Percentiles rank a stretch among this genome's conserved stretches.
phyloP scores from a whole-genome alignment of 2,113 vertebrate species.

The Pycnonotus jocosus region DNA sequence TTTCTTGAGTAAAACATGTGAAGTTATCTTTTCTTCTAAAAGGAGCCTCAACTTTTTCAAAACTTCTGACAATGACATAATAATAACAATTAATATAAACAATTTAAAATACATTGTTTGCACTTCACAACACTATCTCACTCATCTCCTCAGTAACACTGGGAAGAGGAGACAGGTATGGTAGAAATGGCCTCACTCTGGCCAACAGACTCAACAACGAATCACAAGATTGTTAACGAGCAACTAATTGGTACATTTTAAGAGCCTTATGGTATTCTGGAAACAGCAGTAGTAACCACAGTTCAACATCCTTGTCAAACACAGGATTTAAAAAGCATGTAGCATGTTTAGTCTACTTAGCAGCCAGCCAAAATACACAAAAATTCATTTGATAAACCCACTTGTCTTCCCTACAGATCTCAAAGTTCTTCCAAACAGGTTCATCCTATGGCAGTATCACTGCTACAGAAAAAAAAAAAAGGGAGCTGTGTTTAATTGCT shows the following conservation, averaged over 20 bases:
- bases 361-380: conserved; percentile 13
- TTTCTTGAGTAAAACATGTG: neutral
- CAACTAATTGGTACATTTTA: neutral
- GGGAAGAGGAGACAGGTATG: neutral
- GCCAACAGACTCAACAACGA: neutral
- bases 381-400: conserved; percentile 7
- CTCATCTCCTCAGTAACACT: neutral
- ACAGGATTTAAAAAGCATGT: conserved; percentile 14
- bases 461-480: neutral
- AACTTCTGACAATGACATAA: neutral
- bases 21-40: neutral
- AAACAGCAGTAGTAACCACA: neutral
- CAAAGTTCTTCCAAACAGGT: neutral
- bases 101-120: neutral
- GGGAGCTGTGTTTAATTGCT: neutral
- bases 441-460: neutral
- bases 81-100: neutral
- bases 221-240: neutral
- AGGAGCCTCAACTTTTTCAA: neutral
- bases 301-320: conserved; percentile 6
- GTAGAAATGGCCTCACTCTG: neutral
- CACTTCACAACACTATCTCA: neutral
- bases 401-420: neutral
- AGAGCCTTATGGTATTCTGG: neutral
- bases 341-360: conserved; percentile 46